Evolutionary conservation across 2,888 invertebrate species (phyloP).

Genomic region (Cryptus armator): DNA sequence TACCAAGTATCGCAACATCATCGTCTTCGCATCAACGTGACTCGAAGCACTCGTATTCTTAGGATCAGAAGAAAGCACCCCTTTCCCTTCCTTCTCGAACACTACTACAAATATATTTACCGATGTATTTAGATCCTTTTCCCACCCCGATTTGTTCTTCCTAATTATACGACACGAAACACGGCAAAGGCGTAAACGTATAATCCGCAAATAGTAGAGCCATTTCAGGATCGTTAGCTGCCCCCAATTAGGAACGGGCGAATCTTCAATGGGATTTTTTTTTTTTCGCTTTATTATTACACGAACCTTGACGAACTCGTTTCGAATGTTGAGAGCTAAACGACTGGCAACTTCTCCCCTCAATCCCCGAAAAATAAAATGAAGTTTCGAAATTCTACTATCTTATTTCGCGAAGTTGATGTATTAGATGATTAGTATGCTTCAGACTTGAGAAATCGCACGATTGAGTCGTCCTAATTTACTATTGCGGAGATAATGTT

Average conservation of each 20-base stretch:
- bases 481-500: background rate
- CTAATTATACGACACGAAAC: slow-evolving; percentile 53
- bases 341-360: no score
- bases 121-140: slow-evolving; percentile 27
- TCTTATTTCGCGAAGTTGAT: background rate
- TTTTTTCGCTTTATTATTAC: background rate
- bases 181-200: slow-evolving; percentile 39
- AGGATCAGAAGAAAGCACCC: slow-evolving; percentile 19
- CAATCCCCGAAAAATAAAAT: background rate
- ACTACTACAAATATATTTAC: background rate
- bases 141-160: slow-evolving; percentile 30
- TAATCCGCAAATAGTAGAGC: slow-evolving; percentile 52
- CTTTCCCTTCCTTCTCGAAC: no score
- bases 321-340: background rate
- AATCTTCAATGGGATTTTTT: background rate
- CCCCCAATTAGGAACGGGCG: background rate
- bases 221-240: slow-evolving; percentile 28
- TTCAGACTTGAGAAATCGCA: background rate
- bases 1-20: background rate
- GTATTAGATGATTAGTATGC: background rate
- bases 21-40: background rate
- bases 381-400: background rate
- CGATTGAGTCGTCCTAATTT: background rate
- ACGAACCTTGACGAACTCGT: slow-evolving; percentile 10
- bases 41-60: slow-evolving; percentile 9